phyloP scores from a whole-genome alignment of 2,113 vertebrate genomes.

The Varanus salvator region DNA sequence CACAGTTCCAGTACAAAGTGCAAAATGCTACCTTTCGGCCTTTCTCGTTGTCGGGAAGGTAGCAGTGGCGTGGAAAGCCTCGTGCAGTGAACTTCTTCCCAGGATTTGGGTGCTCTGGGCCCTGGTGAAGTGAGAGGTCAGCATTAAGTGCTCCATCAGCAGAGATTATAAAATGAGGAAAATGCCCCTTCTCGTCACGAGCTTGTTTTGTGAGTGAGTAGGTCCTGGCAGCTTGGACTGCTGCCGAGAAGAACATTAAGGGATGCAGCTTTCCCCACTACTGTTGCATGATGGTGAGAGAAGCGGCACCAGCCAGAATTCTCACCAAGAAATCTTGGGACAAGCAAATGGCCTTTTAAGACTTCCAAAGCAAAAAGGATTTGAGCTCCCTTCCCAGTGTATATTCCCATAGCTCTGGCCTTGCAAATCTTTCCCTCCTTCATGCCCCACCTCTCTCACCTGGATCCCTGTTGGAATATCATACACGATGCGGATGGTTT shows the following conservation, averaged over 20 bases:
- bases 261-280: background rate
- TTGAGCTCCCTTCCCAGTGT: too few relatives aligned
- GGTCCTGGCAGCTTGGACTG: background rate
- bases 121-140: constrained; percentile 75
- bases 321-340: background rate
- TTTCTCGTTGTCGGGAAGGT: constrained; percentile 93
- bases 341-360: background rate
- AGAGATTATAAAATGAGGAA: background rate
- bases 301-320: background rate
- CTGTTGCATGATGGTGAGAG: background rate
- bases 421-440: background rate
- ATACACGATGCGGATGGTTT: constrained; percentile 95
- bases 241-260: background rate
- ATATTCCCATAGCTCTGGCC: too few relatives aligned
- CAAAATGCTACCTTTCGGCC: constrained; percentile 86
- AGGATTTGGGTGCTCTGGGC: constrained; percentile 92
- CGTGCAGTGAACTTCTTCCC: constrained; percentile 95
- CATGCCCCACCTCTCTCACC: constrained; percentile 69
- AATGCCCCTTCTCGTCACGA: background rate
- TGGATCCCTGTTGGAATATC: constrained; percentile 96
- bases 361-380: background rate
- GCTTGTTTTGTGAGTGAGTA: background rate
- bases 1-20: background rate
- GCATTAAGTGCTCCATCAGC: background rate
- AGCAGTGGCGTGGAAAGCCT: constrained; percentile 96